Percentiles rank a stretch among this genome's conserved stretches.
These are phyloP conservation scores for Alosa alosa DNA, from an alignment of 2,113 vertebrate species.

Conservation along the genomic window DNA sequence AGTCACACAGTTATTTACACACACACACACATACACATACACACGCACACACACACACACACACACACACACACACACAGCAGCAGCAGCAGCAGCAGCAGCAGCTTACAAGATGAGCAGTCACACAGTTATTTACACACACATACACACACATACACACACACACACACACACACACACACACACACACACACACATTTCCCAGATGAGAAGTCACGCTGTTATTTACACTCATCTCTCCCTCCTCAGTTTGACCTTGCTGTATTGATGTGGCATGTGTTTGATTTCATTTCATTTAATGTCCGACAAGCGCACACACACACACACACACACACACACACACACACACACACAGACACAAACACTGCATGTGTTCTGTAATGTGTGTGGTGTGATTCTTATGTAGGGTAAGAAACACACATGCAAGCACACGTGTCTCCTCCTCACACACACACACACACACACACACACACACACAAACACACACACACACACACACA, in stretches of 20 bases:
- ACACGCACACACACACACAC: too few relatives aligned
- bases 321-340: neutral
- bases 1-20: neutral
- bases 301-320: neutral
- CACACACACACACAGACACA: conserved; percentile 25
- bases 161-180: neutral
- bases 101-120: neutral
- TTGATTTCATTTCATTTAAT: neutral
- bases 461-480: neutral
- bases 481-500: neutral
- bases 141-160: neutral
- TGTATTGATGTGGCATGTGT: neutral
- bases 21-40: too few relatives aligned
- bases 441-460: neutral
- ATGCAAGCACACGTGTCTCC: conserved; percentile 8
- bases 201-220: neutral
- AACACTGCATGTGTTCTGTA: conserved; percentile 49
- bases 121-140: neutral
- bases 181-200: conserved; percentile 21
- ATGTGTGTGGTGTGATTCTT: conserved; percentile 52
- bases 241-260: neutral
- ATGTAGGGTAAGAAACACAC: conserved; percentile 35
- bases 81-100: neutral
- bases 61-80: conserved; percentile 12
- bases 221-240: neutral